phyloP scores from a whole-genome alignment of 2,113 vertebrate genomes.

The Protomyctophum bolini region DNA sequence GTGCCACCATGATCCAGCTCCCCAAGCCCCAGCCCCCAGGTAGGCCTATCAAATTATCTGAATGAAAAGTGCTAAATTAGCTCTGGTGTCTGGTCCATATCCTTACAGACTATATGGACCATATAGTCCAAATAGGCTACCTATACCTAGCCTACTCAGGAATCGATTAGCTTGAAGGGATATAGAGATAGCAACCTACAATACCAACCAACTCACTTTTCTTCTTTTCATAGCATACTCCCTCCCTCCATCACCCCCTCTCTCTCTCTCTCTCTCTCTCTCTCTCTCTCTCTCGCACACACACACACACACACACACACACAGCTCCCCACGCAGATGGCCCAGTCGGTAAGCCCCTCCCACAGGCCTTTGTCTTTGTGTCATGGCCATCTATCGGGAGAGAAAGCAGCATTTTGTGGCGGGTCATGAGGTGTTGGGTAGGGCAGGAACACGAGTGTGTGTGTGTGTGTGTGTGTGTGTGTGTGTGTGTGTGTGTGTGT shows the following conservation, averaged over 20 bases:
- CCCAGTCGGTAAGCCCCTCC: conserved; percentile 72
- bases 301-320: conserved; percentile 8
- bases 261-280: conserved; percentile 1
- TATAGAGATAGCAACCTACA: conserved; percentile 25
- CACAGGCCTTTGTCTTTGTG: conserved; percentile 78
- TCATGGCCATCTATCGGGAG: conserved; percentile 54
- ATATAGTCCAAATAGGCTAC: too few relatives aligned
- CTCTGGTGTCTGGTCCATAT: too few relatives aligned
- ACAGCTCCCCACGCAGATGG: conserved; percentile 69
- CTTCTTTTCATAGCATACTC: conserved; percentile 51
- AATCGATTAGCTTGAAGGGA: too few relatives aligned
- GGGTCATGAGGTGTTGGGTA: conserved; percentile 21
- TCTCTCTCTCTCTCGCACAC: neutral
- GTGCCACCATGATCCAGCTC: too few relatives aligned
- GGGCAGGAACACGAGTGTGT: too few relatives aligned
- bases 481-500: too few relatives aligned
- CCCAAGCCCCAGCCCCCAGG: too few relatives aligned
- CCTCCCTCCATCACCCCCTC: conserved; percentile 17
- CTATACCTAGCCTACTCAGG: too few relatives aligned
- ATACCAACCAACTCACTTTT: conserved; percentile 33
- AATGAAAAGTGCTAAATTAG: too few relatives aligned
- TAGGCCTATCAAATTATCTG: too few relatives aligned
- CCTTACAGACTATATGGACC: too few relatives aligned
- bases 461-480: neutral
- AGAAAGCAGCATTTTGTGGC: conserved; percentile 56